Evolutionary conservation across 1,140 invertebrate genomes (phyloP).

Genomic region (Orius laevigatus): DNA sequence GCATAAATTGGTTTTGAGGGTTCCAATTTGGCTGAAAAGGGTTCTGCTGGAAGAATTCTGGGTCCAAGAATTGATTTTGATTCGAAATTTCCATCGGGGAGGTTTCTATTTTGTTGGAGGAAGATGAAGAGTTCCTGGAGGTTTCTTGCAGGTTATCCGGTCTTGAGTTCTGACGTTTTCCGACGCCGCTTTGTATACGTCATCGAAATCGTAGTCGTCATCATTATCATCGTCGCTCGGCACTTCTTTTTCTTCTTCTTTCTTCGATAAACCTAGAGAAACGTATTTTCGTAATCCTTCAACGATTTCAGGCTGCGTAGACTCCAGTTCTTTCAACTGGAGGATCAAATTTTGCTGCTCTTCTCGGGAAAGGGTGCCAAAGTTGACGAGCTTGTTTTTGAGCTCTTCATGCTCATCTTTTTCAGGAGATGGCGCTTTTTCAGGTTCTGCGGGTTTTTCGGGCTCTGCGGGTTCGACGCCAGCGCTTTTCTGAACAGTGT

Average conservation of each 20-base stretch:
- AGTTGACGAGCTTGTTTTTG: constrained; percentile 57
- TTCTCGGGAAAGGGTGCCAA: constrained; percentile 53
- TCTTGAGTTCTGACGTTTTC: constrained; percentile 41
- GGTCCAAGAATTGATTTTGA: too few relatives aligned
- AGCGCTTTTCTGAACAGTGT: constrained; percentile 11
- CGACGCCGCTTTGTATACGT: constrained; percentile 43
- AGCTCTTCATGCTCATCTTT: constrained; percentile 43
- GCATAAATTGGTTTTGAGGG: too few relatives aligned
- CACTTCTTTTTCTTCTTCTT: neutral
- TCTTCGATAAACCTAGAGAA: constrained; percentile 29
- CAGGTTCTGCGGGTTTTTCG: neutral
- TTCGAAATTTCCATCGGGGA: too few relatives aligned
- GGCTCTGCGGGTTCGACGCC: constrained; percentile 1
- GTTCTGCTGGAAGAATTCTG: too few relatives aligned
- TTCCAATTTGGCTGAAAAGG: too few relatives aligned
- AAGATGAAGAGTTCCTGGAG: too few relatives aligned
- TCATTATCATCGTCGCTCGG: constrained; percentile 37
- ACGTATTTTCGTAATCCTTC: constrained; percentile 50
- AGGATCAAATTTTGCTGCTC: constrained; percentile 63
- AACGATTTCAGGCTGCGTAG: constrained; percentile 47
- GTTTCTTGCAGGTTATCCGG: too few relatives aligned
- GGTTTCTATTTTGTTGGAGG: too few relatives aligned
- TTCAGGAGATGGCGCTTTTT: constrained; percentile 1
- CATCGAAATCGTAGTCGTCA: constrained; percentile 50
- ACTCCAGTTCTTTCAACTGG: constrained; percentile 59